Percentiles rank a stretch among this genome's conserved stretches.
These are phyloP conservation scores for Scotopteryx bipunctaria DNA, from an alignment of 2,888 invertebrate species.

Conservation along the genomic window DNA sequence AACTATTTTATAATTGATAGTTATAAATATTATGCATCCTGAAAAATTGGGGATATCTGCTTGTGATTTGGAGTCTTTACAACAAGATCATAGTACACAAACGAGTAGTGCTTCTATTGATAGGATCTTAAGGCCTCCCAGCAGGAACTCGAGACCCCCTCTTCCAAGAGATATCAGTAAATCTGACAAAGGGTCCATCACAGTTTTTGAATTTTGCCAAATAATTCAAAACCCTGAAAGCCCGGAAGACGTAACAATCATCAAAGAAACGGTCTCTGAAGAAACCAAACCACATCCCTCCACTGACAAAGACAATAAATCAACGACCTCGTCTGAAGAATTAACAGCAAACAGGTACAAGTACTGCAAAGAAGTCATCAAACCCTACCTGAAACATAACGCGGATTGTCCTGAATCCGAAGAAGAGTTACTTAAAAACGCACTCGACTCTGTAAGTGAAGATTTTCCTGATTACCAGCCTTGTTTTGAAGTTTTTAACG, in stretches of 20 bases:
- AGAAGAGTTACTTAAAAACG: conserved; percentile 42
- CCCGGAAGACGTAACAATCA: conserved; percentile 40
- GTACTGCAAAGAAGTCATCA: conserved; percentile 56
- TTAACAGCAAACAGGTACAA: conserved; percentile 41
- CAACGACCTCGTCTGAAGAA: conserved; percentile 21
- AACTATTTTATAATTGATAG: not conserved
- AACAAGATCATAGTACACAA: conserved; percentile 49
- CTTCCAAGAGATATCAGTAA: conserved; percentile 31
- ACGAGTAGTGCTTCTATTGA: conserved; percentile 34
- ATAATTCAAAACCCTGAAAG: conserved; percentile 43
- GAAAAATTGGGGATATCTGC: conserved; percentile 36
- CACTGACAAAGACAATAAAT: not conserved
- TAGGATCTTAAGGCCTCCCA: conserved; percentile 1
- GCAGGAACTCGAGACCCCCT: conserved; percentile 24
- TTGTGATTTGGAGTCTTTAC: conserved; percentile 32
- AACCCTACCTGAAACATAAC: conserved; percentile 47
- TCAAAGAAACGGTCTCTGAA: conserved; percentile 48
- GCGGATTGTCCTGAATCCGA: conserved; percentile 41
- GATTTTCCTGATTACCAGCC: conserved; percentile 47
- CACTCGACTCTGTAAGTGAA: conserved; percentile 37
- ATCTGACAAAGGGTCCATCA: conserved; percentile 38
- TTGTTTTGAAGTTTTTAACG: conserved; percentile 28
- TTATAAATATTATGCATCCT: conserved; percentile 50
- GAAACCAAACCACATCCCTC: conserved; percentile 36
- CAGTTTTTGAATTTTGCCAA: conserved; percentile 47